Conservation (phyloP, 1,140 invertebrate species). For the Zaprionus camerounensis region DNA sequence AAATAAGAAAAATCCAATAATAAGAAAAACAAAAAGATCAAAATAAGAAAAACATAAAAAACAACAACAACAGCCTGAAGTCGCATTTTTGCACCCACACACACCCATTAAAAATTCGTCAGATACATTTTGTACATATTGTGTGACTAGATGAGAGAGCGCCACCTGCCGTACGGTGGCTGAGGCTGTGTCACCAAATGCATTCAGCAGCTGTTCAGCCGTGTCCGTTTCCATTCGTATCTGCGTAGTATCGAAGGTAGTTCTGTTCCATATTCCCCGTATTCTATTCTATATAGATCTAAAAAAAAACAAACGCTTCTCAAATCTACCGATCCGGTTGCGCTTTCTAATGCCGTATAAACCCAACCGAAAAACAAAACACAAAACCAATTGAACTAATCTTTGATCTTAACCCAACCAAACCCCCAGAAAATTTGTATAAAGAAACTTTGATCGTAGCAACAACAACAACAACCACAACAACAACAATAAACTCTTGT, state of each 20-base stretch:
- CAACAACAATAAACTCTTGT: constrained; percentile 46
- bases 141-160: constrained; percentile 25
- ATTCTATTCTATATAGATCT: constrained; percentile 28
- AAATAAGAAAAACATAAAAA: constrained; percentile 31
- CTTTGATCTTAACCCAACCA: constrained; percentile 51
- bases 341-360: constrained; percentile 70
- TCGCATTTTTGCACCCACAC: constrained; percentile 55
- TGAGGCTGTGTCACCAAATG: constrained; percentile 38
- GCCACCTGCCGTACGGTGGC: constrained; percentile 42
- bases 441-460: constrained; percentile 50
- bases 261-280: constrained; percentile 54
- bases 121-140: constrained; percentile 51
- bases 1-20: constrained; percentile 30
- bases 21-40: constrained; percentile 26
- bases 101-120: constrained; percentile 36
- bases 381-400: constrained; percentile 54
- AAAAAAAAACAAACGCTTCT: constrained; percentile 48
- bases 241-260: constrained; percentile 51
- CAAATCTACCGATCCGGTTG: constrained; percentile 45
- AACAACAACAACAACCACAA: constrained; percentile 48
- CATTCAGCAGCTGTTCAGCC: constrained; percentile 45
- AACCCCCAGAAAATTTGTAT: constrained; percentile 59
- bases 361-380: constrained; percentile 25
- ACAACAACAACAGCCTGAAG: constrained; percentile 49
- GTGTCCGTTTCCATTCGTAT: constrained; percentile 46